Evolutionary conservation across 2,113 vertebrate genomes (phyloP), one percentile per base, ranked within the genome.

Genomic region (Chaenogobius annularis): DNA sequence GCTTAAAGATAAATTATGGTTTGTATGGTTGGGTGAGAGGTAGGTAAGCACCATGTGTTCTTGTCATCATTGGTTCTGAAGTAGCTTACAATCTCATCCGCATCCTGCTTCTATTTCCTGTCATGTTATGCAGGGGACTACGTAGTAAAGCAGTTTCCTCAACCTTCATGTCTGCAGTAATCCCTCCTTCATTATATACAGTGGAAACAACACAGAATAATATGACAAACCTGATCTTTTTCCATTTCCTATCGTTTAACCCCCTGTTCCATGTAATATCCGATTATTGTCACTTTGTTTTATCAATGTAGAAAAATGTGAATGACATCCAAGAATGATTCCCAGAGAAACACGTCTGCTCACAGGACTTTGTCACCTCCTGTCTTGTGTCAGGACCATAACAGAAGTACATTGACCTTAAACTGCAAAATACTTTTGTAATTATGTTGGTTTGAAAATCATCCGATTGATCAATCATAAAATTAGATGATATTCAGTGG

Each of bases 41-140:
- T 61, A 78, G 77, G 80, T 66, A 66, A 70, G 74, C 73, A 8
- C 75, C 85, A 86, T 87, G 86, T 87, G 81, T 77, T 90, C 78
- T 82, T 75, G 87, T 87, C 88, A 89, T 90, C 84, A 86, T n/a
- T 5, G 70, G 81, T 88, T 88, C 85, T 87, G 72, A 86, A 79
- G 73, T 68, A 82, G 83, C 85, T 80, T 82, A 68, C 20, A 70
- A 82, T 84, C 87, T 84, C 74, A 84, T 85, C 74, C 52, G 72
- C 86, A 89, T 89, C 80, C 86, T 80, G 78, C 85, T 74, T 15
- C 43, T 77, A 81, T 83, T 85, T 84, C 79, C 86, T 84, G 78
- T 82, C 78, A 82, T 69, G 22, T 14, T 58, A 23, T 15, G 66
- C 70, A 63, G 66, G 66, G 66, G 63, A 58, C 71, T 82, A 85